Percentiles rank a stretch among this genome's conserved stretches.
These are phyloP conservation scores for Silurus meridionalis DNA, from an alignment of 2,113 vertebrate genomes.

Conservation along the genomic window DNA sequence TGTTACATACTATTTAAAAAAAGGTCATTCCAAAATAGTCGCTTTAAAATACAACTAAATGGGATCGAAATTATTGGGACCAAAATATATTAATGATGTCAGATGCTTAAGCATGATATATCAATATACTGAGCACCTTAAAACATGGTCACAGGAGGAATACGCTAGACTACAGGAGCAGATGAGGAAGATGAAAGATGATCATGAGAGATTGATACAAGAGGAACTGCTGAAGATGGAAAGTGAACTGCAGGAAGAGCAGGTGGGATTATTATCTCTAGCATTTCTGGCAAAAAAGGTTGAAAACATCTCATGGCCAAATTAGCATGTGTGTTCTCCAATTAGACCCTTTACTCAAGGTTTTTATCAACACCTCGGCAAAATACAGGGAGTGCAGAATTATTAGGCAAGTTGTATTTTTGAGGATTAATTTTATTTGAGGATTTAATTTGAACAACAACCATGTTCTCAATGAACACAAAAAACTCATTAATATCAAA, in stretches of 20 bases:
- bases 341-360: no score
- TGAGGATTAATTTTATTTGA: no score
- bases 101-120: not conserved
- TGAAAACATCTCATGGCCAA: not conserved
- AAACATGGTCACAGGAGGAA: conserved; percentile 64
- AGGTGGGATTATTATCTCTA: conserved; percentile 52
- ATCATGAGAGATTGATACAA: conserved; percentile 73
- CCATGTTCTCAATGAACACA: no score
- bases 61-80: conserved; percentile 40
- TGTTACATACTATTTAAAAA: not conserved
- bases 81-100: not conserved
- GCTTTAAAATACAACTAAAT: not conserved
- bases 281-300: not conserved
- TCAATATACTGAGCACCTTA: conserved; percentile 19
- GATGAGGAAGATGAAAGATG: conserved; percentile 72
- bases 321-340: not conserved
- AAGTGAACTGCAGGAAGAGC: conserved; percentile 54
- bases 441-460: no score
- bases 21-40: not conserved
- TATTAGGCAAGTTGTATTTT: no score
- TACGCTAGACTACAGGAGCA: conserved; percentile 69
- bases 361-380: not conserved
- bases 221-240: conserved; percentile 74
- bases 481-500: no score
- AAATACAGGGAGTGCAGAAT: no score